Conservation (phyloP, 2,113 vertebrate species). For the Eptesicus fuscus region DNA sequence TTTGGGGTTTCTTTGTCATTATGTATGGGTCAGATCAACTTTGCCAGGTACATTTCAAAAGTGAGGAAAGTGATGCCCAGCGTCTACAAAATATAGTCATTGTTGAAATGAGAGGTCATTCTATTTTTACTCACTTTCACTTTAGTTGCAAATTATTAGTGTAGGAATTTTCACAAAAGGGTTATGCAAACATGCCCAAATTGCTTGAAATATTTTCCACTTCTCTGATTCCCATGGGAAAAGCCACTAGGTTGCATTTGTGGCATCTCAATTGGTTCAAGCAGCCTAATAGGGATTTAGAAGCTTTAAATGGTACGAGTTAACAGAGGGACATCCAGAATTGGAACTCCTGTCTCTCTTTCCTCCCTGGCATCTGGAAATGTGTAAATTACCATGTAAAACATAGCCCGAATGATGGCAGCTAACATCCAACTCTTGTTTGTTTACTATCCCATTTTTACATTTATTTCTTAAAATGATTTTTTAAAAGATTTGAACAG, state of each 20-base stretch:
- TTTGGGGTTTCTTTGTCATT: background rate
- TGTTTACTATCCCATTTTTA: background rate
- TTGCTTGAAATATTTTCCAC: slow-evolving; percentile 79
- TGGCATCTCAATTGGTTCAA: slow-evolving; percentile 58
- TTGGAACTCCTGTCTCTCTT: background rate
- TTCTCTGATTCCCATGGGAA: slow-evolving; percentile 77
- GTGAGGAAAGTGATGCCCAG: too few relatives aligned
- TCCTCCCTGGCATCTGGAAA: background rate
- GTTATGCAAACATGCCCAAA: slow-evolving; percentile 76
- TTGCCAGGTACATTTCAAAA: too few relatives aligned
- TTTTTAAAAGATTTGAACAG: background rate
- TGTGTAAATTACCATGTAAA: background rate
- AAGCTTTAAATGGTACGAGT: slow-evolving; percentile 38
- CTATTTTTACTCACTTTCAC: slow-evolving; percentile 67
- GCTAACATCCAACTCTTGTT: background rate
- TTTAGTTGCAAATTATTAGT: slow-evolving; percentile 75
- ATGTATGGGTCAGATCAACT: slow-evolving; percentile 40
- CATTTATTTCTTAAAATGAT: background rate
- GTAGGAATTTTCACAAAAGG: slow-evolving; percentile 74
- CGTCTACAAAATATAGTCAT: slow-evolving; percentile 49
- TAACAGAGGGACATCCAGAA: slow-evolving; percentile 4
- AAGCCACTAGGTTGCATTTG: slow-evolving; percentile 66
- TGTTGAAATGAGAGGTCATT: slow-evolving; percentile 57
- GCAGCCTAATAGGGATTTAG: slow-evolving; percentile 66
- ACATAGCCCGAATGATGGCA: background rate